These are phyloP conservation scores for Xestia c-nigrum DNA, from an alignment of 2,888 invertebrate genomes.

Conservation along the genomic window DNA sequence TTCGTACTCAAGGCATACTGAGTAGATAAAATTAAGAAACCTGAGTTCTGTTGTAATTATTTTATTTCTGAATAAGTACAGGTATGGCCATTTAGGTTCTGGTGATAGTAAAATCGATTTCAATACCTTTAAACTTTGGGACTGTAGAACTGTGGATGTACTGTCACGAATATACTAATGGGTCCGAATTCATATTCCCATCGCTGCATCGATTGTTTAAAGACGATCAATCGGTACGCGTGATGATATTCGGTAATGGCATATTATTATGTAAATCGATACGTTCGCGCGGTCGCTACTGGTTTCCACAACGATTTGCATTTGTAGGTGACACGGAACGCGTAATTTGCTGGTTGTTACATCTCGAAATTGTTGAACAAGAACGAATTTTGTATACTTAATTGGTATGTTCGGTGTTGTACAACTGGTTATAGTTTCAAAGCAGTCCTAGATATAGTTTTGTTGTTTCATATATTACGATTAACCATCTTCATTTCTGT, in stretches of 20 bases:
- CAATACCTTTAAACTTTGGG: not conserved
- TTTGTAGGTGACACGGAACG: slow-evolving; percentile 51
- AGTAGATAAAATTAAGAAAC: not conserved
- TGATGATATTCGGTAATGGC: slow-evolving; percentile 64
- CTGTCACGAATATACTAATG: not conserved
- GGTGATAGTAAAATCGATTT: not conserved
- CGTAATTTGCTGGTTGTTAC: slow-evolving; percentile 48
- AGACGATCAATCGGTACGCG: slow-evolving; percentile 52
- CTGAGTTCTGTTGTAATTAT: not conserved
- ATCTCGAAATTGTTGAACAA: slow-evolving; percentile 30
- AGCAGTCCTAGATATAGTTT: not conserved
- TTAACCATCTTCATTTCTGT: slow-evolving; percentile 6
- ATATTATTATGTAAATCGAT: slow-evolving; percentile 63
- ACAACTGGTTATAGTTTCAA: slow-evolving; percentile 20
- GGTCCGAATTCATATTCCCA: slow-evolving; percentile 39
- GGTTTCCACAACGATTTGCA: slow-evolving; percentile 54
- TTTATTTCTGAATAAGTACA: not conserved
- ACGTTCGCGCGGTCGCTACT: slow-evolving; percentile 47
- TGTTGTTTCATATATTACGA: not conserved
- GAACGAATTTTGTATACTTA: slow-evolving; percentile 37
- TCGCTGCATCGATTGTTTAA: slow-evolving; percentile 47
- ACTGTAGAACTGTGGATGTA: not conserved
- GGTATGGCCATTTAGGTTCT: not conserved
- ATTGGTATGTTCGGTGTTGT: slow-evolving; percentile 32
- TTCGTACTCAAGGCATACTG: not conserved